A percentile compares a stretch with the other conserved stretches of the same genome.
Evolutionary conservation across 2,888 invertebrate species (phyloP).

Genomic region (Linnaemya vulpina): DNA sequence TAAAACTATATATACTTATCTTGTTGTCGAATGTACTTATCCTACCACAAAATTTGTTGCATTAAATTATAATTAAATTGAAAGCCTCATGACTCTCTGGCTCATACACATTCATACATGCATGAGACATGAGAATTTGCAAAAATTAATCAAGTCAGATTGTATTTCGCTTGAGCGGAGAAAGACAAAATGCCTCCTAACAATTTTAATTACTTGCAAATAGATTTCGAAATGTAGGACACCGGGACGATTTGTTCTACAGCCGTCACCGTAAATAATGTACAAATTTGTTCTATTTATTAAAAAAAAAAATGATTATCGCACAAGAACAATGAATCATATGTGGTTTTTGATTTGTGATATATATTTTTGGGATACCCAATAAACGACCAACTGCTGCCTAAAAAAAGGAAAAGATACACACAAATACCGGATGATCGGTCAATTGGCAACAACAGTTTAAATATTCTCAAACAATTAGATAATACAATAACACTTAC

Average conservation of each 20-base stretch:
- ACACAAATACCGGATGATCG: background rate
- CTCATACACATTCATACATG: too few relatives aligned
- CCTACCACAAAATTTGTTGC: too few relatives aligned
- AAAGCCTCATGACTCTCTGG: too few relatives aligned
- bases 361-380: conserved; percentile 1
- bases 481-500: background rate
- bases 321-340: conserved; percentile 33
- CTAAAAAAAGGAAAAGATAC: background rate
- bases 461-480: background rate
- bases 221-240: background rate
- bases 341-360: background rate
- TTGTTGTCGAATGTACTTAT: too few relatives aligned
- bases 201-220: background rate
- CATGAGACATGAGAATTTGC: too few relatives aligned
- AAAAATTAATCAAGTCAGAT: too few relatives aligned
- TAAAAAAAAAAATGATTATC: background rate
- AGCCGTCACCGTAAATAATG: background rate
- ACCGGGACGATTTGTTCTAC: too few relatives aligned
- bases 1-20: too few relatives aligned
- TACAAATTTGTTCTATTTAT: background rate
- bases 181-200: too few relatives aligned
- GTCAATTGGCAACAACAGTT: conserved; percentile 23
- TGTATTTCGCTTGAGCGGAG: too few relatives aligned
- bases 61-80: too few relatives aligned
- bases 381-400: background rate